A percentile compares a stretch with the other conserved stretches of the same genome.
Evolutionary conservation across 2,113 vertebrate genomes (phyloP).

Genomic region (Nothoprocta perdicaria): DNA sequence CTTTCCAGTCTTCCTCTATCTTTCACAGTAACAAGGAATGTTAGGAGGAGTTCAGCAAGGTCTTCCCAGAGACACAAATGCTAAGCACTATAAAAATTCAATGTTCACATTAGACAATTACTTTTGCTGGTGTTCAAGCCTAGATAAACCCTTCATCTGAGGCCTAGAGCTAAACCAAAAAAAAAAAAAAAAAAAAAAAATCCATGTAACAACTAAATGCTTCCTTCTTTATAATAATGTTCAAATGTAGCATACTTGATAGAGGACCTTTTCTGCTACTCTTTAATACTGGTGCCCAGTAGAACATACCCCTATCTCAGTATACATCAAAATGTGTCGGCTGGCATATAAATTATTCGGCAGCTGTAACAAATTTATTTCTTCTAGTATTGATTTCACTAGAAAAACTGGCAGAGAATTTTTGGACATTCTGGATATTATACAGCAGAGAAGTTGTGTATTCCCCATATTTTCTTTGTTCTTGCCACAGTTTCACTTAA

Average conservation of each 20-base stretch:
- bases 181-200: background rate
- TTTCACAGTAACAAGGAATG: background rate
- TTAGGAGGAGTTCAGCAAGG: background rate
- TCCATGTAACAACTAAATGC: background rate
- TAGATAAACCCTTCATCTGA: background rate
- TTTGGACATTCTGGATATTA: background rate
- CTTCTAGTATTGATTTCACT: background rate
- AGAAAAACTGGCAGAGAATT: background rate
- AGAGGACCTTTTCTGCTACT: background rate
- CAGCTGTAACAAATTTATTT: conserved; percentile 24
- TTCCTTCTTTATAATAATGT: background rate
- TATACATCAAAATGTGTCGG: conserved; percentile 10
- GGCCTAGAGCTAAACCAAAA: background rate
- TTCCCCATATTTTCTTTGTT: conserved; percentile 2
- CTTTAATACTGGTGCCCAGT: conserved; percentile 12
- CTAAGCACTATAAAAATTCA: background rate
- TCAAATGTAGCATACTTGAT: background rate
- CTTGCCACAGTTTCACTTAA: background rate
- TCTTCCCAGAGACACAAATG: background rate
- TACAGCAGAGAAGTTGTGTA: background rate
- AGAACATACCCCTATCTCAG: background rate
- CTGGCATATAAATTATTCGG: background rate
- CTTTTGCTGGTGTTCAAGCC: background rate
- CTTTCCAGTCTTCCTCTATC: background rate
- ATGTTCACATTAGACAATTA: background rate